Evolutionary conservation across 2,888 invertebrate genomes (phyloP).

Genomic region (Holacanthella duospinosa): DNA sequence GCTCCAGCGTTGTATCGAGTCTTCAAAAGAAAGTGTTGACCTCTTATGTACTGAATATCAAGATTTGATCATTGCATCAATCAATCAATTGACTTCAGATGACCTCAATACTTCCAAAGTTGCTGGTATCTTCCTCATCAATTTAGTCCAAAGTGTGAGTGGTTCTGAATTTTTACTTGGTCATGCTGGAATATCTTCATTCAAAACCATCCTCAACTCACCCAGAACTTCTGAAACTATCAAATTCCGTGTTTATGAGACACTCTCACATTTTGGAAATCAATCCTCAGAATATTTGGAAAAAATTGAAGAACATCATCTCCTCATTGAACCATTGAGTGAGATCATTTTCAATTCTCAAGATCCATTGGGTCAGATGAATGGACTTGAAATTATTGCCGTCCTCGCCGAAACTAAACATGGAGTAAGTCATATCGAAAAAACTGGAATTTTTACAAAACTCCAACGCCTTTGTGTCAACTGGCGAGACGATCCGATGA

Average conservation of each 20-base stretch:
- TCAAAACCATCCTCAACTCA: conserved; percentile 20
- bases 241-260: conserved; percentile 32
- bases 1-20: conserved; percentile 29
- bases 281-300: conserved; percentile 24
- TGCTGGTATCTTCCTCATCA: conserved; percentile 23
- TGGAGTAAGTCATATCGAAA: conserved; percentile 49
- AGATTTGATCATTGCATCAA: conserved; percentile 24
- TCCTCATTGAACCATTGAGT: conserved; percentile 21
- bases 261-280: conserved; percentile 22
- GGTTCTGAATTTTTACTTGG: conserved; percentile 26
- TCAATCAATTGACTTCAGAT: conserved; percentile 22
- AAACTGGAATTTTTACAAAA: conserved; percentile 24
- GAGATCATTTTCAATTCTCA: conserved; percentile 22
- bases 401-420: conserved; percentile 58
- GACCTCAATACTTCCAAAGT: conserved; percentile 27
- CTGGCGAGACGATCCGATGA: conserved; percentile 23
- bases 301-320: conserved; percentile 21
- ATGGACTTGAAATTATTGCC: conserved; percentile 65
- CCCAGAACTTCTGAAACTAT: conserved; percentile 17
- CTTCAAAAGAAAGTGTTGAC: conserved; percentile 5
- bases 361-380: conserved; percentile 50
- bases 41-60: conserved; percentile 14
- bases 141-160: conserved; percentile 14
- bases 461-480: conserved; percentile 23
- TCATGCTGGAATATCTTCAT: conserved; percentile 19